A percentile compares a stretch with the other conserved stretches of the same genome.
Conservation (phyloP, 2,797 vertebrate genomes). For the Sebastes baramenuke region DNA sequence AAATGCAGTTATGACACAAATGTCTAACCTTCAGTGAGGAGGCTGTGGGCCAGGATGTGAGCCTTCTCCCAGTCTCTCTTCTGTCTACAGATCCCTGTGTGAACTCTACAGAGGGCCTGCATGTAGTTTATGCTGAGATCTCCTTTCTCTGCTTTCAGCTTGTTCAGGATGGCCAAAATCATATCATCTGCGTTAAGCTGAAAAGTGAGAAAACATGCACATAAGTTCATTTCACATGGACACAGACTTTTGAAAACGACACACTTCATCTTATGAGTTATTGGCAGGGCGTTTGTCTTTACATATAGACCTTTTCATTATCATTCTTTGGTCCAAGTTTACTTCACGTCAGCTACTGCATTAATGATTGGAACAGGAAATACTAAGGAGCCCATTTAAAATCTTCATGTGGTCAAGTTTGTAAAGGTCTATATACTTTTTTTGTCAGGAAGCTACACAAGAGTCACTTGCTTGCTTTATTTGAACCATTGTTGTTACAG, state of each 20-base stretch:
- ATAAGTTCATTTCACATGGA: neutral
- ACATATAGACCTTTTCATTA: neutral
- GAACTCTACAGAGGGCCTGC: slow-evolving; percentile 92
- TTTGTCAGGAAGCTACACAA: neutral
- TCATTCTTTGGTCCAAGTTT: too few species aligned
- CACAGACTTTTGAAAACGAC: neutral
- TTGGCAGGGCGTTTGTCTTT: neutral
- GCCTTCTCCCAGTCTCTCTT: slow-evolving; percentile 87
- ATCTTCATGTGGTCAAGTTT: too few species aligned
- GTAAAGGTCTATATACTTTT: neutral
- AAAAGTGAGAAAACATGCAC: slow-evolving; percentile 7
- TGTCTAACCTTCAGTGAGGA: slow-evolving; percentile 90
- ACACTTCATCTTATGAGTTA: neutral
- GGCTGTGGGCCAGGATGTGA: slow-evolving; percentile 88
- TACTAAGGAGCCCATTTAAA: too few species aligned
- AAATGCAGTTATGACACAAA: neutral
- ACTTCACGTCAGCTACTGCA: too few species aligned
- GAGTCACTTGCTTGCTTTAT: neutral
- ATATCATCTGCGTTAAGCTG: slow-evolving; percentile 83
- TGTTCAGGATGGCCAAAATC: slow-evolving; percentile 83
- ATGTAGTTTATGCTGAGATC: slow-evolving; percentile 66
- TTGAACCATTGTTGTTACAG: neutral
- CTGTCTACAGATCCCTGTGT: slow-evolving; percentile 90
- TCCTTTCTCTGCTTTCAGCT: slow-evolving; percentile 84
- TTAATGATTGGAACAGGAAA: too few species aligned